phyloP scores from a whole-genome alignment of 2,113 vertebrate genomes.

The Picathartes gymnocephalus region DNA sequence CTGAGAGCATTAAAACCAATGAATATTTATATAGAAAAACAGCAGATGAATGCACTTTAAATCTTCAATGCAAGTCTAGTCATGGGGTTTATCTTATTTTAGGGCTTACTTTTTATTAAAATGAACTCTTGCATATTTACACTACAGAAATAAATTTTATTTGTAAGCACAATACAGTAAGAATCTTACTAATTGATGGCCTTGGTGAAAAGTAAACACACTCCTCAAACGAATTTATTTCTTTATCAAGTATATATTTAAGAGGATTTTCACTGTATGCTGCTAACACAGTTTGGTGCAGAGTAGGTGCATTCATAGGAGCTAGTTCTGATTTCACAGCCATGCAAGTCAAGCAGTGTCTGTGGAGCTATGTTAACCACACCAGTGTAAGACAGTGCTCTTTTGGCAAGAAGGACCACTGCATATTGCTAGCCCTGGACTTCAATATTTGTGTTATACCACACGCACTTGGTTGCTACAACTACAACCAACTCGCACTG shows the following conservation, averaged over 20 bases:
- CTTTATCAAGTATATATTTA: slow-evolving; percentile 44
- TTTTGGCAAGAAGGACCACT: background rate
- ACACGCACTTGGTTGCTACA: background rate
- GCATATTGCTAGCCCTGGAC: background rate
- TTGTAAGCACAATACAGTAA: slow-evolving; percentile 76
- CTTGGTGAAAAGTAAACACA: slow-evolving; percentile 59
- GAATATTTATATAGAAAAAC: slow-evolving; percentile 83
- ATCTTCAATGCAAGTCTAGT: slow-evolving; percentile 83
- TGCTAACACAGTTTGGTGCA: background rate
- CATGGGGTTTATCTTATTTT: slow-evolving; percentile 84
- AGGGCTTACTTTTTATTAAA: slow-evolving; percentile 83
- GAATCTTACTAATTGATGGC: slow-evolving; percentile 64
- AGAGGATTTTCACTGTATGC: slow-evolving; percentile 19
- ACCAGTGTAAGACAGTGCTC: background rate
- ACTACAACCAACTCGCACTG: background rate
- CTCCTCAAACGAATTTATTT: slow-evolving; percentile 53
- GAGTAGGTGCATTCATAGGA: background rate
- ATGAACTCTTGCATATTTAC: slow-evolving; percentile 83
- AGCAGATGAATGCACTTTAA: slow-evolving; percentile 81
- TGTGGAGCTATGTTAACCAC: accelerated
- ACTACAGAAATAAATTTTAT: slow-evolving; percentile 80
- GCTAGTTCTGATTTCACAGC: background rate
- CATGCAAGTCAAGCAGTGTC: accelerated
- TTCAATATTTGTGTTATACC: background rate
- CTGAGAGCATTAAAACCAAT: slow-evolving; percentile 81